Conservation (phyloP, 1,140 invertebrate genomes). For the Epicauta chinensis region DNA sequence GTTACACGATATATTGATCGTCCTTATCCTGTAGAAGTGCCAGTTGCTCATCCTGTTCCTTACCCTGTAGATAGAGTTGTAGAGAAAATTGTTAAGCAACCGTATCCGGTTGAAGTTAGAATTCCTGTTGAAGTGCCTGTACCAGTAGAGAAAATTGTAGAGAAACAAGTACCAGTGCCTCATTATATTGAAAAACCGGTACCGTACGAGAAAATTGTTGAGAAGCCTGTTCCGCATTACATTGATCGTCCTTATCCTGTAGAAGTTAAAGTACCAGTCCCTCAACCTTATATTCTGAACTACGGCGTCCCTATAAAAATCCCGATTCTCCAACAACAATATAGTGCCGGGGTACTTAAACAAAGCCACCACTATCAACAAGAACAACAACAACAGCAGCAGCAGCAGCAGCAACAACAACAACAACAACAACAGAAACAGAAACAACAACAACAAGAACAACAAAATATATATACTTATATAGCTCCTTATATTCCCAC, state of each 20-base stretch:
- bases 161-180: constrained; percentile 34
- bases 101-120: constrained; percentile 31
- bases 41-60: constrained; percentile 44
- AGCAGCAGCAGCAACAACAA: constrained; percentile 1
- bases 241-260: constrained; percentile 30
- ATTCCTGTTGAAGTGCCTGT: constrained; percentile 29
- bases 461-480: not conserved
- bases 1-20: constrained; percentile 52
- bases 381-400: constrained; percentile 7
- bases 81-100: constrained; percentile 46
- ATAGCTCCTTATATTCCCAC: too few relatives aligned
- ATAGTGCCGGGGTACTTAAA: not conserved
- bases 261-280: constrained; percentile 22
- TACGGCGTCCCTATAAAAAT: constrained; percentile 36
- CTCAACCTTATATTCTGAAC: constrained; percentile 23
- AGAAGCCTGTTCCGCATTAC: constrained; percentile 34
- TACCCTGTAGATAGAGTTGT: constrained; percentile 51
- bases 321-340: not conserved
- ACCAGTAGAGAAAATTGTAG: constrained; percentile 34
- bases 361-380: not conserved
- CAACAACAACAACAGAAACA: constrained; percentile 8
- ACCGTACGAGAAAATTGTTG: constrained; percentile 45
- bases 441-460: constrained; percentile 25
- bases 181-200: constrained; percentile 47
- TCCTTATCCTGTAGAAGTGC: constrained; percentile 50